Conservation (phyloP, 2,888 invertebrate genomes). For the Heteromyza rotundicornis region DNA sequence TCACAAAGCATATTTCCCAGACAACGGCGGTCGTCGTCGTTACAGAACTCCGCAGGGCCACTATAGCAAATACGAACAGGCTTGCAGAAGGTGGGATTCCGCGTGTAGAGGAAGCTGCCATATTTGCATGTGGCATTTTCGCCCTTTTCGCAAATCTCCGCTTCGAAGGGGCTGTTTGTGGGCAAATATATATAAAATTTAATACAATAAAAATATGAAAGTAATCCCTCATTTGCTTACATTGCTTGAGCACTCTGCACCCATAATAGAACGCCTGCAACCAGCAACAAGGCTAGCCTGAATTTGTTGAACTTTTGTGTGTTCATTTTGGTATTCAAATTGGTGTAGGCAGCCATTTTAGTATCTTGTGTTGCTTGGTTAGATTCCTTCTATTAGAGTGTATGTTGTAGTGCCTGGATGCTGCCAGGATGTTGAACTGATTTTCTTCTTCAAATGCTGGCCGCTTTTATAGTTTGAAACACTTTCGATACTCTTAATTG, state of each 20-base stretch:
- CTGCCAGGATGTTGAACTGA: slow-evolving; percentile 6
- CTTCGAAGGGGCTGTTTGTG: neutral
- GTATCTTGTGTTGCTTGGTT: too few relatives aligned
- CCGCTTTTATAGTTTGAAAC: slow-evolving; percentile 20
- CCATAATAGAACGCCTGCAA: neutral
- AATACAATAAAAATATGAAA: neutral
- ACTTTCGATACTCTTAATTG: slow-evolving; percentile 2
- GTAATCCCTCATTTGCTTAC: neutral
- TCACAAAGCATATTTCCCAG: too few relatives aligned
- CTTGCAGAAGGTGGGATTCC: slow-evolving; percentile 23
- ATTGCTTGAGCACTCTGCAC: neutral
- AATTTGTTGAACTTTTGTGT: neutral
- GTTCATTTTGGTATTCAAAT: neutral
- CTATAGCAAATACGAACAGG: slow-evolving; percentile 29
- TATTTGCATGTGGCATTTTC: slow-evolving; percentile 15
- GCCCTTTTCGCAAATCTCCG: neutral
- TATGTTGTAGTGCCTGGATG: neutral
- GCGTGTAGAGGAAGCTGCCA: slow-evolving; percentile 30
- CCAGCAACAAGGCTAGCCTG: neutral
- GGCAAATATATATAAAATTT: neutral
- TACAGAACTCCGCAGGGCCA: slow-evolving; percentile 24
- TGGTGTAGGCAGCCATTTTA: neutral
- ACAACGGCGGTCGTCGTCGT: slow-evolving; percentile 26
- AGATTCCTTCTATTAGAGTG: too few relatives aligned
- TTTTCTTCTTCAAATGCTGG: slow-evolving; percentile 3